Evolutionary conservation across 2,888 invertebrate species (phyloP).

Genomic region (Drosophila mimetica): DNA sequence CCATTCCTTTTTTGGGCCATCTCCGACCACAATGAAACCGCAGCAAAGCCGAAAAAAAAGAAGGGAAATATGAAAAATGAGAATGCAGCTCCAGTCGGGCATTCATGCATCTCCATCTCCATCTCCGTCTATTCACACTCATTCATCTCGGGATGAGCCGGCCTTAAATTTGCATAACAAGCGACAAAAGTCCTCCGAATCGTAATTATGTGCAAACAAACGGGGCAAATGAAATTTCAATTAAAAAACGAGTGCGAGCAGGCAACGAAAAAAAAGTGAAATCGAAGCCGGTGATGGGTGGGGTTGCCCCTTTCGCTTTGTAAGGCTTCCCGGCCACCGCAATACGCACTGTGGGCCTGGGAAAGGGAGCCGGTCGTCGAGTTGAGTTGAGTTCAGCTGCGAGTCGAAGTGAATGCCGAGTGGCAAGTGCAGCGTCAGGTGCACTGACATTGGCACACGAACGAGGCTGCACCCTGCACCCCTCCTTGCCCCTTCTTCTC

Average conservation of each 20-base stretch:
- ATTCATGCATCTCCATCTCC: slow-evolving; percentile 31
- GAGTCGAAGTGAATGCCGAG: slow-evolving; percentile 42
- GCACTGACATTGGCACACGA: slow-evolving; percentile 72
- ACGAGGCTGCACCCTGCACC: slow-evolving; percentile 19
- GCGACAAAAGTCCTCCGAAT: slow-evolving; percentile 54
- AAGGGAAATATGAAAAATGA: slow-evolving; percentile 7
- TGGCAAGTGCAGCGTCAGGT: slow-evolving; percentile 60
- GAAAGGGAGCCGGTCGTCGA: slow-evolving; percentile 21
- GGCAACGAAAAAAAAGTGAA: slow-evolving; percentile 62
- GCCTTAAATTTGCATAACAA: slow-evolving; percentile 55
- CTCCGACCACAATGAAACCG: slow-evolving; percentile 36
- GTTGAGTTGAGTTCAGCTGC: background rate
- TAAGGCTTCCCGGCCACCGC: slow-evolving; percentile 66
- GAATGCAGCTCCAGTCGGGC: slow-evolving; percentile 21
- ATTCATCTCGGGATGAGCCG: slow-evolving; percentile 26
- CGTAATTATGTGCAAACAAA: slow-evolving; percentile 76
- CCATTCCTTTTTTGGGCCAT: slow-evolving; percentile 25
- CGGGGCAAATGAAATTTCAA: slow-evolving; percentile 73
- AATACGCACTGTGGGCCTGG: slow-evolving; percentile 43
- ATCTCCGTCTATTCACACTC: slow-evolving; percentile 25
- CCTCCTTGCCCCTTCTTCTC: background rate
- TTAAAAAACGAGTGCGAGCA: slow-evolving; percentile 51
- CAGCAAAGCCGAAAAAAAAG: slow-evolving; percentile 15
- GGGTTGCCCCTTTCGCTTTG: slow-evolving; percentile 12
- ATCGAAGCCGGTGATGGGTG: slow-evolving; percentile 59